These are phyloP conservation scores for Caenorhabditis macrosperma DNA, from an alignment of 2,888 invertebrate species.

Conservation along the genomic window DNA sequence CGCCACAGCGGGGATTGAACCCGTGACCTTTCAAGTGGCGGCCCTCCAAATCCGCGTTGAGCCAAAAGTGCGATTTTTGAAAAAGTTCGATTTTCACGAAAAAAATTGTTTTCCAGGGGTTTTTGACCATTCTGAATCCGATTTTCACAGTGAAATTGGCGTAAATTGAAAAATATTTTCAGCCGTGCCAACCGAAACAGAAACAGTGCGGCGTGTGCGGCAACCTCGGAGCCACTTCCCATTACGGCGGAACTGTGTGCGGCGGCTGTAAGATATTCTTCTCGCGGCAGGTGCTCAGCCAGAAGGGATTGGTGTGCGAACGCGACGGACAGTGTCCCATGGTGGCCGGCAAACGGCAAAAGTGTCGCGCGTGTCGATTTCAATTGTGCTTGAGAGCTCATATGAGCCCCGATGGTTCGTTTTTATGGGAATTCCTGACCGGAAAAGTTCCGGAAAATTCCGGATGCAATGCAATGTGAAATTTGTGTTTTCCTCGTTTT, in stretches of 20 bases:
- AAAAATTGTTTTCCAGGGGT: no score
- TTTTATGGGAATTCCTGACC: no score
- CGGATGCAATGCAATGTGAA: no score
- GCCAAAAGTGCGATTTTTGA: no score
- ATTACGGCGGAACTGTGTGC: constrained; percentile 62
- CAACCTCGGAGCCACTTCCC: constrained; percentile 46
- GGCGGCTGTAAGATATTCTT: constrained; percentile 65
- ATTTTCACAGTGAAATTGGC: no score
- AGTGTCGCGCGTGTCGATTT: constrained; percentile 59
- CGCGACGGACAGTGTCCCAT: constrained; percentile 55
- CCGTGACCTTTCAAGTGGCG: no score
- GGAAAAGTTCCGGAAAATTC: no score
- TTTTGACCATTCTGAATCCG: no score
- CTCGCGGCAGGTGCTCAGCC: constrained; percentile 44
- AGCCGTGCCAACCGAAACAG: constrained; percentile 7
- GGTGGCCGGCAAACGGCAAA: constrained; percentile 53
- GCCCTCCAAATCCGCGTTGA: no score
- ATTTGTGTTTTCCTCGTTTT: no score
- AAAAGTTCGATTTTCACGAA: no score
- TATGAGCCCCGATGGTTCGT: constrained; percentile 57
- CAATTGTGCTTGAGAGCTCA: constrained; percentile 58
- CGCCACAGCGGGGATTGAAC: no score
- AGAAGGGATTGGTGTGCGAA: constrained; percentile 59
- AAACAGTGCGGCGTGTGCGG: constrained; percentile 44
- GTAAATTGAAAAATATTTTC: neutral